phyloP scores from a whole-genome alignment of 2,888 invertebrate genomes.

The Eilema depressum region DNA sequence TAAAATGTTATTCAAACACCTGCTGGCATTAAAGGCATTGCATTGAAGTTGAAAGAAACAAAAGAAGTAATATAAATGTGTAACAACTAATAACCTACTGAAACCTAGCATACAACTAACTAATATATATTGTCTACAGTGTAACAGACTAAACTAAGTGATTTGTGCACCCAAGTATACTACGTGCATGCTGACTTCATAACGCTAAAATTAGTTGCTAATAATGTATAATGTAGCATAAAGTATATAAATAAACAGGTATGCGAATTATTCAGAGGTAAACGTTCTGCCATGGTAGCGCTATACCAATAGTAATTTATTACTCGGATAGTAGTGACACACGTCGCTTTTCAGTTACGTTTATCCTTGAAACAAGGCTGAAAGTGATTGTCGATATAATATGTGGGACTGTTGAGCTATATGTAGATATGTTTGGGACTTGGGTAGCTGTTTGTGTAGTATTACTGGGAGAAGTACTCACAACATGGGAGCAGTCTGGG shows the following conservation, averaged over 20 bases:
- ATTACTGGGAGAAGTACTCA: slow-evolving; percentile 84
- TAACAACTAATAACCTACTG: slow-evolving; percentile 45
- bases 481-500: slow-evolving; percentile 96
- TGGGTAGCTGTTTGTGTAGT: slow-evolving; percentile 9
- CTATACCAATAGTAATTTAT: slow-evolving; percentile 24
- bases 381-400: background rate
- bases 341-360: slow-evolving; percentile 18
- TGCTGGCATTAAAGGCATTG: slow-evolving; percentile 59
- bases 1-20: slow-evolving; percentile 65
- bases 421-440: slow-evolving; percentile 1
- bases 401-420: background rate
- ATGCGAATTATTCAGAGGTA: slow-evolving; percentile 67
- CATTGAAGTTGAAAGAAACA: slow-evolving; percentile 58
- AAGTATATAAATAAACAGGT: slow-evolving; percentile 71
- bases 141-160: slow-evolving; percentile 72
- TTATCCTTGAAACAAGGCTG: slow-evolving; percentile 18
- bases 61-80: slow-evolving; percentile 45
- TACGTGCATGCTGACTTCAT: slow-evolving; percentile 80
- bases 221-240: slow-evolving; percentile 66
- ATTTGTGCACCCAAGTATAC: slow-evolving; percentile 70
- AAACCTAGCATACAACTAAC: slow-evolving; percentile 58
- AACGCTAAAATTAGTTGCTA: slow-evolving; percentile 75
- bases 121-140: slow-evolving; percentile 66
- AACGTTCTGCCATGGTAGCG: slow-evolving; percentile 54
- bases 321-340: slow-evolving; percentile 19